Evolutionary conservation across 2,888 invertebrate species (phyloP), one percentile per base, ranked within the genome.

Genomic region (Trimorus sp.): DNA sequence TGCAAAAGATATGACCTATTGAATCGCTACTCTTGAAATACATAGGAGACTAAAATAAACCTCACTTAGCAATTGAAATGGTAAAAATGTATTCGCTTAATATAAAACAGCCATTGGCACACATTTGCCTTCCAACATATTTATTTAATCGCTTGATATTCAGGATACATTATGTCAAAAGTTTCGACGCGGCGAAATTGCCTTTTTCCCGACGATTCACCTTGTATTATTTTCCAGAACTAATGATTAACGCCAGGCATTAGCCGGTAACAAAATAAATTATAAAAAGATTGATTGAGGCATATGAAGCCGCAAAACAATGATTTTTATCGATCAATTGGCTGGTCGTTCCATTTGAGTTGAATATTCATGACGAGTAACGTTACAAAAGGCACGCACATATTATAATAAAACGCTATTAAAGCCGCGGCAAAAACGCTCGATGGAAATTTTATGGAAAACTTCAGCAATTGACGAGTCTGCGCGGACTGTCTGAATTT

Each of bases 181-280:
- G 63, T 70, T 54, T 69, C 26, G 51, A 15, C 59, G 42, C 59
- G 42, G 60, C 60, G 54, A 68, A 68, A 60, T 60, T 48, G 66
- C n/a, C 26, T 26, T 76, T 42, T 60, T 60, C 53, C 53, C 38
- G 59, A 38, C 62, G 49, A 62, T 66, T 71, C 66, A 71, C 78
- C 78, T 78, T 78, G 78, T 66, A 66, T 78, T 78, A 71, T 78
- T 78, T 78, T 71, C 26, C 65, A 65, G 71, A 59, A 71, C 49
- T 65, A 78, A 70, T 59, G 59, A 71, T 66, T 78, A 71, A 71
- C 53, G 40, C 26, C 16, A 14, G 15, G 26, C 12, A 59, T 37
- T 54, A 11, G 4, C 42, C 42, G 11, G 78, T 78, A 78, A 78
- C 71, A 71, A 78, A 54, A 78, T 78, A 71, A 78, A 78, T 78